Evolutionary conservation across 2,888 invertebrate genomes (phyloP).

Genomic region (Tridacna crocea): DNA sequence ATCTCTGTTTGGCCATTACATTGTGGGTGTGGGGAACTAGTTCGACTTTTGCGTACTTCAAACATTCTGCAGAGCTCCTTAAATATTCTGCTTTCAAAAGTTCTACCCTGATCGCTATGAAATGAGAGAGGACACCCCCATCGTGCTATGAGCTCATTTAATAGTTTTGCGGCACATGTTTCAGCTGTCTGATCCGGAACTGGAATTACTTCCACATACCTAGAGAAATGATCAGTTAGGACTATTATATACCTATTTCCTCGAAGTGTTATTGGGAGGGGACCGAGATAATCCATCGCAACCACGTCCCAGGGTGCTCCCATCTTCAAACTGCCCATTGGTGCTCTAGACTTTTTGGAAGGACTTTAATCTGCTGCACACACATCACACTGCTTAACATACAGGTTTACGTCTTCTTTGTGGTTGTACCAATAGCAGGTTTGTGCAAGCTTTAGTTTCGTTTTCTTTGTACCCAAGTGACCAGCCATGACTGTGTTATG

Average conservation of each 20-base stretch:
- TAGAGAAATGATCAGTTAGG: constrained; percentile 15
- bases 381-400: too few species aligned
- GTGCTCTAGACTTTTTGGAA: constrained; percentile 28
- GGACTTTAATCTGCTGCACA: constrained; percentile 25
- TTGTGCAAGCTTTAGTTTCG: constrained; percentile 1
- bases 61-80: constrained; percentile 23
- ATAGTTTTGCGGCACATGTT: neutral
- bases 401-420: constrained; percentile 1
- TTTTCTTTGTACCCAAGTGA: constrained; percentile 21
- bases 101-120: constrained; percentile 8
- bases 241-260: constrained; percentile 19
- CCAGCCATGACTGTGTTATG: constrained; percentile 14
- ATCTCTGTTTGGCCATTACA: constrained; percentile 4
- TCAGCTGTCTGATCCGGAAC: constrained; percentile 6
- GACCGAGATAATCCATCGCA: constrained; percentile 9
- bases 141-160: neutral
- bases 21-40: constrained; percentile 32
- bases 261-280: neutral
- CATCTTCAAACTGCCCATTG: constrained; percentile 13
- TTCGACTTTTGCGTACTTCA: constrained; percentile 43
- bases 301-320: constrained; percentile 43
- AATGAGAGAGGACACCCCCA: neutral
- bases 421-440: constrained; percentile 24
- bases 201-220: neutral
- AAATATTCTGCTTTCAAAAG: constrained; percentile 36